Evolutionary conservation across 1,140 invertebrate genomes (phyloP).

Genomic region (Philotrypesis tridentata): DNA sequence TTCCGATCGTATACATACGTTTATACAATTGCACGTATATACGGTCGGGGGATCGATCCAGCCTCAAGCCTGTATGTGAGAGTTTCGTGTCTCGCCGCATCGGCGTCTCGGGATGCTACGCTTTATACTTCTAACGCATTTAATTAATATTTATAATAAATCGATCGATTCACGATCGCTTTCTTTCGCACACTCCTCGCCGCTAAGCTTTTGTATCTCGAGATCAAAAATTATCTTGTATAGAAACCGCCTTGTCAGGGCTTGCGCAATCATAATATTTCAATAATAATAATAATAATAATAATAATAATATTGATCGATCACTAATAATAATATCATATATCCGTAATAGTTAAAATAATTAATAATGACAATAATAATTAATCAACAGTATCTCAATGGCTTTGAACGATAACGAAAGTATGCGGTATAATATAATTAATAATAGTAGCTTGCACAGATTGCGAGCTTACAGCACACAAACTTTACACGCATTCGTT

Average conservation of each 20-base stretch:
- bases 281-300: not conserved
- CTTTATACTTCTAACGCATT: constrained; percentile 38
- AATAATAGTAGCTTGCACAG: not conserved
- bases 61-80: not conserved
- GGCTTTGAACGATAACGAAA: constrained; percentile 24
- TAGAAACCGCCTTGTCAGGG: not conserved
- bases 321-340: not conserved
- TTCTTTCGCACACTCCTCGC: not conserved
- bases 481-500: not conserved
- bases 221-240: constrained; percentile 8
- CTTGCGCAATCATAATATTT: not conserved
- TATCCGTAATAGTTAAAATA: not conserved
- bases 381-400: constrained; percentile 25
- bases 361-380: not conserved
- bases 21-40: no score
- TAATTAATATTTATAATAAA: constrained; percentile 51
- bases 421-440: no score
- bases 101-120: constrained; percentile 9
- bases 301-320: not conserved
- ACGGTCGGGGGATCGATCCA: not conserved
- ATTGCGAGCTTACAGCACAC: constrained; percentile 1
- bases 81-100: not conserved
- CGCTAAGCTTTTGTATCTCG: constrained; percentile 8
- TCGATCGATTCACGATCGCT: not conserved
- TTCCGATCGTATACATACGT: not conserved